Percentiles rank a stretch among this genome's conserved stretches.
These are phyloP conservation scores for Trichacis sp. DNA, from an alignment of 2,888 invertebrate species.

Conservation along the genomic window DNA sequence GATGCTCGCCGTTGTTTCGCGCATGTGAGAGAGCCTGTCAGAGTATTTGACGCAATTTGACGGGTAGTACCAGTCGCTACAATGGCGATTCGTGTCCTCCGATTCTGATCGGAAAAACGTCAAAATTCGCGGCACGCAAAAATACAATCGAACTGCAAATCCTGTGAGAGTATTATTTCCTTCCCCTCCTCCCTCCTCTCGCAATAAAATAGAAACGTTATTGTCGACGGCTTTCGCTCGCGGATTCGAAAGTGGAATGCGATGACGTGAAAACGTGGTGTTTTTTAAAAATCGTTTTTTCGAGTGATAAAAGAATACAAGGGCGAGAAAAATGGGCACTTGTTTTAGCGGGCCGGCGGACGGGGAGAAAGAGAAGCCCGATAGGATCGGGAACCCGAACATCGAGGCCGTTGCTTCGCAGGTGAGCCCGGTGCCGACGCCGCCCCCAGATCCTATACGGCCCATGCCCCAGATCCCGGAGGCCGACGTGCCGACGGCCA, in stretches of 20 bases:
- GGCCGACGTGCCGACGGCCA: constrained; percentile 78
- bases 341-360: constrained; percentile 81
- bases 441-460: constrained; percentile 79
- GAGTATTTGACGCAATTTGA: constrained; percentile 16
- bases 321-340: constrained; percentile 81
- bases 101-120: too few relatives aligned
- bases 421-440: constrained; percentile 77
- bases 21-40: constrained; percentile 11
- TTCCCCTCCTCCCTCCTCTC: not conserved
- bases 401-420: constrained; percentile 71
- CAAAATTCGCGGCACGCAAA: too few relatives aligned
- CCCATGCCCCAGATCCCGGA: constrained; percentile 74
- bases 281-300: not conserved
- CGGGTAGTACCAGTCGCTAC: not conserved
- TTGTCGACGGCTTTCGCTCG: constrained; percentile 24
- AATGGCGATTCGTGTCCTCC: constrained; percentile 8
- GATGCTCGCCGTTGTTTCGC: constrained; percentile 6
- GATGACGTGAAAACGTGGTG: constrained; percentile 15
- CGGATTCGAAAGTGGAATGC: constrained; percentile 27
- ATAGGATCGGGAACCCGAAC: constrained; percentile 71
- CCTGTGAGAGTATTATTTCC: not conserved
- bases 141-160: not conserved
- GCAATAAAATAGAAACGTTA: too few relatives aligned
- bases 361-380: constrained; percentile 76
- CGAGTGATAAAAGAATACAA: not conserved